phyloP scores from a whole-genome alignment of 1,140 invertebrate genomes.

The Bombus confusus region DNA sequence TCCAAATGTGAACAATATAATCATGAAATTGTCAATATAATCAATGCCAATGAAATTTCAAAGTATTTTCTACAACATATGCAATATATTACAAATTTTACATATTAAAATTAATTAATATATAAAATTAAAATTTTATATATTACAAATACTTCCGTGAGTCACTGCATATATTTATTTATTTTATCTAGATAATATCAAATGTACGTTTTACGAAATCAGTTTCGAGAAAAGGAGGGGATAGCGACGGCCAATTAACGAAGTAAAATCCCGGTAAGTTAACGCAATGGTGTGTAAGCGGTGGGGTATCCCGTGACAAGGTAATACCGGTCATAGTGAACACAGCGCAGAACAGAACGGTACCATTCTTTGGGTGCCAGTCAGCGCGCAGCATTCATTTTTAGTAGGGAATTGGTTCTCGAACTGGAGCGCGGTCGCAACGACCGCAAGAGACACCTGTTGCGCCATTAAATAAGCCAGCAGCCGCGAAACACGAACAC shows the following conservation, averaged over 20 bases:
- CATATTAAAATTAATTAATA: too few species aligned
- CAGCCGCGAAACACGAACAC: constrained; percentile 11
- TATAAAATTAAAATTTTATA: too few species aligned
- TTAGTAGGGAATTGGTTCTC: constrained; percentile 25
- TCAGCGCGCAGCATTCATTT: constrained; percentile 35
- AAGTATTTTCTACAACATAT: background rate
- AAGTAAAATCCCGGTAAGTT: background rate
- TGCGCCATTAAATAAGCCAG: constrained; percentile 33
- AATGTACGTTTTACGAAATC: background rate
- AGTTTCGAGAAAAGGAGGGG: background rate
- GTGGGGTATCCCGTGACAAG: constrained; percentile 36
- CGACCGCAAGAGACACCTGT: constrained; percentile 47
- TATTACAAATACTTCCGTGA: too few species aligned
- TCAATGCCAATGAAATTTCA: too few species aligned
- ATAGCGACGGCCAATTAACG: background rate
- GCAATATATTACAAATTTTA: too few species aligned
- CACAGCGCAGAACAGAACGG: background rate
- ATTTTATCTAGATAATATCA: background rate
- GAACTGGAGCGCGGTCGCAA: constrained; percentile 36
- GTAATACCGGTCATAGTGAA: constrained; percentile 15
- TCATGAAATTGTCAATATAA: too few species aligned
- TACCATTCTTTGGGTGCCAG: constrained; percentile 34
- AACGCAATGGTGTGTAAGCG: background rate
- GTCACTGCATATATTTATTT: background rate
- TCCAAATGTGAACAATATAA: too few species aligned